These are phyloP conservation scores for Sprattus sprattus DNA, from an alignment of 2,113 vertebrate genomes.

Conservation along the genomic window DNA sequence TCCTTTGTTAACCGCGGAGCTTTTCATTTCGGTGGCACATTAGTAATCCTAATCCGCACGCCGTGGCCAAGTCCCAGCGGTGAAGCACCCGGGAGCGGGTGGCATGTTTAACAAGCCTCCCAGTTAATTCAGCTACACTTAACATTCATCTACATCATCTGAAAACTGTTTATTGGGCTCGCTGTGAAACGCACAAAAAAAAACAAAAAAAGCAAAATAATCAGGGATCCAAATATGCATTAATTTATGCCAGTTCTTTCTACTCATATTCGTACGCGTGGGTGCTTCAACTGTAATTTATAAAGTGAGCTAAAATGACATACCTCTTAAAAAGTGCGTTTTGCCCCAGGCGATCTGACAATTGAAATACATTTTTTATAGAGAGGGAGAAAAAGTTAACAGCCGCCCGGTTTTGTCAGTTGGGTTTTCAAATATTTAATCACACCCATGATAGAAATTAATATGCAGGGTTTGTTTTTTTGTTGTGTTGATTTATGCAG, in stretches of 20 bases:
- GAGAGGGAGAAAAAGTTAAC: conserved; percentile 64
- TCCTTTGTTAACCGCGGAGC: neutral
- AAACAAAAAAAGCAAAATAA: conserved; percentile 66
- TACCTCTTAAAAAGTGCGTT: conserved; percentile 67
- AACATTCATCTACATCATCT: conserved; percentile 51
- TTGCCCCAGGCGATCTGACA: conserved; percentile 69
- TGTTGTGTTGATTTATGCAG: conserved; percentile 5
- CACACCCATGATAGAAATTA: conserved; percentile 67
- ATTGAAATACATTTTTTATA: conserved; percentile 64
- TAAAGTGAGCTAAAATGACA: conserved; percentile 67
- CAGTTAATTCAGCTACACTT: conserved; percentile 38
- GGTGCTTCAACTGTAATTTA: conserved; percentile 72
- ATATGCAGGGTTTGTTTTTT: conserved; percentile 51
- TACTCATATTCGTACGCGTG: conserved; percentile 69
- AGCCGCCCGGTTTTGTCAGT: conserved; percentile 58
- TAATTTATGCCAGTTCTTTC: conserved; percentile 66
- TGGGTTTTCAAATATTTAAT: conserved; percentile 76
- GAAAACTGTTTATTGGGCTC: conserved; percentile 56
- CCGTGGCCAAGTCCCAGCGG: neutral
- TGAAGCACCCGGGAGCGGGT: neutral
- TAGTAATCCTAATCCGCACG: neutral
- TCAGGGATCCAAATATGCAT: conserved; percentile 67
- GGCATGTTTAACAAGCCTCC: conserved; percentile 42
- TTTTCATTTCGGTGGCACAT: neutral
- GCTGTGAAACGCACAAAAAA: conserved; percentile 51